These are phyloP conservation scores for Cheilosia variabilis DNA, from an alignment of 2,888 invertebrate genomes.

Conservation along the genomic window DNA sequence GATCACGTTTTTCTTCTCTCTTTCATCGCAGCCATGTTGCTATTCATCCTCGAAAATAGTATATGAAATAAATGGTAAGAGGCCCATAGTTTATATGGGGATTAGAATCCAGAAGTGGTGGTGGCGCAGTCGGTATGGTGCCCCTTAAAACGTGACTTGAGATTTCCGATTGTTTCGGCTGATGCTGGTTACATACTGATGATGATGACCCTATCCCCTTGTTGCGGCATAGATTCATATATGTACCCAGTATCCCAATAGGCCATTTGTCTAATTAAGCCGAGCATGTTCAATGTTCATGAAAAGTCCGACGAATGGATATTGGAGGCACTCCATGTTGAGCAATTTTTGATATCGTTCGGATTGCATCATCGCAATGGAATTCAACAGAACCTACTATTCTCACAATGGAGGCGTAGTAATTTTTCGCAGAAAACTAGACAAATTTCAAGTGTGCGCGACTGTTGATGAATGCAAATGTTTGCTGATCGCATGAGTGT, in stretches of 20 bases:
- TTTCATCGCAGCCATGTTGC: constrained; percentile 8
- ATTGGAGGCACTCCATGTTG: constrained; percentile 6
- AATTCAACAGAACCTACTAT: constrained; percentile 25
- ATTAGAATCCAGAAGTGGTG: constrained; percentile 33
- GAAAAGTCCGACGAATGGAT: constrained; percentile 7
- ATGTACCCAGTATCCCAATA: not conserved
- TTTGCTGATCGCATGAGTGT: not conserved
- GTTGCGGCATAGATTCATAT: constrained; percentile 21
- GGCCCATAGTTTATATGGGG: constrained; percentile 40
- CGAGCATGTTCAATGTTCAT: constrained; percentile 5
- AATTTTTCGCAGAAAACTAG: constrained; percentile 32
- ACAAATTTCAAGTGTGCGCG: constrained; percentile 8
- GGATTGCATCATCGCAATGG: constrained; percentile 41
- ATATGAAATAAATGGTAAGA: constrained; percentile 54
- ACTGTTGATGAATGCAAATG: constrained; percentile 52
- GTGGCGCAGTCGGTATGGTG: constrained; percentile 8
- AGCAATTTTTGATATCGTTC: not conserved
- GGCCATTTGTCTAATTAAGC: constrained; percentile 34
- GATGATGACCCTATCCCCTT: constrained; percentile 52
- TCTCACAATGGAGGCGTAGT: constrained; percentile 20
- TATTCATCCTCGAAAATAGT: constrained; percentile 68
- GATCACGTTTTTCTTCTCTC: constrained; percentile 64
- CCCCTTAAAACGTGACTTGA: constrained; percentile 67
- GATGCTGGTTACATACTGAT: constrained; percentile 24
- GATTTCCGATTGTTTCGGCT: constrained; percentile 59